A percentile compares a stretch with the other conserved stretches of the same genome.
These are phyloP conservation scores for Flabesymbios commensalis DNA, from an alignment of 2,888 invertebrate species.

Conservation along the genomic window DNA sequence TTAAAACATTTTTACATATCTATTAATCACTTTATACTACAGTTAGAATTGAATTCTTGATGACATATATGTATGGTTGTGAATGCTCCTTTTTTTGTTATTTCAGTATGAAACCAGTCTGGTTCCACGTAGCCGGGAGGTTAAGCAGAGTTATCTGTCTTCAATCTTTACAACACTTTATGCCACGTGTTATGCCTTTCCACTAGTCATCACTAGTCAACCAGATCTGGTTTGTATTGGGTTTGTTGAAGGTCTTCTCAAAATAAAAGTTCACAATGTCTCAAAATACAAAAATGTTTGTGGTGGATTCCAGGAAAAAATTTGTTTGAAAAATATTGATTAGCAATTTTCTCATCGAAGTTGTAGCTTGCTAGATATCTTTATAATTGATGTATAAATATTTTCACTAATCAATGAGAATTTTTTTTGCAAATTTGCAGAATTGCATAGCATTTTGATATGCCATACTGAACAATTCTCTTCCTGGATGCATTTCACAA, in stretches of 20 bases:
- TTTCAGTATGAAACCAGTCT: slow-evolving; percentile 62
- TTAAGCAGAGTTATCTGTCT: slow-evolving; percentile 81
- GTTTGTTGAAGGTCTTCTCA: neutral
- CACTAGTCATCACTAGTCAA: slow-evolving; percentile 70
- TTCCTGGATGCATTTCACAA: slow-evolving; percentile 78
- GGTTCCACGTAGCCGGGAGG: slow-evolving; percentile 84
- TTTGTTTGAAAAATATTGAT: too few species aligned
- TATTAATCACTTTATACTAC: too few species aligned
- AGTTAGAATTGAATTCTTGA: too few species aligned
- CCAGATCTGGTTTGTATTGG: slow-evolving; percentile 71
- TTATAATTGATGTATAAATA: neutral
- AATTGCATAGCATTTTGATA: neutral
- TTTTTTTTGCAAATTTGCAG: neutral
- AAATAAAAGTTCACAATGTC: neutral
- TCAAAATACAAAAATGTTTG: too few species aligned
- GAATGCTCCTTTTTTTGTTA: neutral
- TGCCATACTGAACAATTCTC: slow-evolving; percentile 26
- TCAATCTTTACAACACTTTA: slow-evolving; percentile 78
- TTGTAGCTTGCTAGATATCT: too few species aligned
- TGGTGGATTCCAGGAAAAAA: too few species aligned
- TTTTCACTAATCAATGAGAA: neutral
- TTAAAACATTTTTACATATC: too few species aligned
- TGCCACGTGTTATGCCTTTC: slow-evolving; percentile 73
- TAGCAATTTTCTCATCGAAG: too few species aligned
- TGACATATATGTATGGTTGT: too few species aligned